Evolutionary conservation across 2,113 vertebrate genomes (phyloP).

Genomic region (Oceanites oceanicus): DNA sequence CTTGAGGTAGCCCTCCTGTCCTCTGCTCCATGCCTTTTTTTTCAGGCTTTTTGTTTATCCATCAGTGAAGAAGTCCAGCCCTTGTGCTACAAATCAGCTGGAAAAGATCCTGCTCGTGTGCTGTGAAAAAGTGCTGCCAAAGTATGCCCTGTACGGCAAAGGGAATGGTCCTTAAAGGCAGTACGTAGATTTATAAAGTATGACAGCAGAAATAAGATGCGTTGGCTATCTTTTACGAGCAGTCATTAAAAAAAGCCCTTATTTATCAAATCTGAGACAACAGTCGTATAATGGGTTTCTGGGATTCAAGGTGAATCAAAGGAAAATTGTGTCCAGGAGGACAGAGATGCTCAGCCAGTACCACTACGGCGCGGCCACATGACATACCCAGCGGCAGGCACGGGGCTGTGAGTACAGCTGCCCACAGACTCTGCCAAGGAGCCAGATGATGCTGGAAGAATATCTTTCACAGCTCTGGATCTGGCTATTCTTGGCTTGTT

Average conservation of each 20-base stretch:
- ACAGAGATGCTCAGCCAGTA: slow-evolving; percentile 7
- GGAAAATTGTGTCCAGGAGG: slow-evolving; percentile 62
- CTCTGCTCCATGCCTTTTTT: neutral
- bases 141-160: neutral
- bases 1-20: neutral
- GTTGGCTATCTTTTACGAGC: slow-evolving; percentile 1
- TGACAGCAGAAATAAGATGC: slow-evolving; percentile 52
- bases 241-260: neutral
- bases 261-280: slow-evolving; percentile 8
- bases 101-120: slow-evolving; percentile 53
- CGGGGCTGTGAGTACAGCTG: slow-evolving; percentile 41
- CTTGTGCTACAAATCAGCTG: slow-evolving; percentile 56
- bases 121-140: slow-evolving; percentile 36
- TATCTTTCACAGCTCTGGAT: slow-evolving; percentile 58
- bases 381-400: slow-evolving; percentile 43
- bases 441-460: slow-evolving; percentile 51
- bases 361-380: neutral
- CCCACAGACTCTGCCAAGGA: slow-evolving; percentile 40
- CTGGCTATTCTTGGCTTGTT: slow-evolving; percentile 49
- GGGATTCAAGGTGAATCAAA: slow-evolving; percentile 69
- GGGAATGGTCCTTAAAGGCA: slow-evolving; percentile 47
- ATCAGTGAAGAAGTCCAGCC: neutral
- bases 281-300: neutral
- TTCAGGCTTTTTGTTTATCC: neutral
- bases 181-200: slow-evolving; percentile 21